phyloP scores from a whole-genome alignment of 2,888 invertebrate genomes.

The Formica aserva region DNA sequence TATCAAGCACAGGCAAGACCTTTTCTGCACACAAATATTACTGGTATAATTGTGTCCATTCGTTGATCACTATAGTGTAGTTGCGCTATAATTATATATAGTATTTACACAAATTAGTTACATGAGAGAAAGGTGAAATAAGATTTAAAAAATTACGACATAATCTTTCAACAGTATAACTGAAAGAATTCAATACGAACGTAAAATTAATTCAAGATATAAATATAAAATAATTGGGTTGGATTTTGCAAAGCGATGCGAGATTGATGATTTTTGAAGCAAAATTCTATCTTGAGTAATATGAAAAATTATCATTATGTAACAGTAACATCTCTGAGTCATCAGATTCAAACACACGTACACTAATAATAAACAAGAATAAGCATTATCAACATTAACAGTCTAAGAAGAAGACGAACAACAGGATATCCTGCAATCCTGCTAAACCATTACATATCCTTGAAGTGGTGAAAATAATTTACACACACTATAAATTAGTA shows the following conservation, averaged over 20 bases:
- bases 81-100: slow-evolving; percentile 44
- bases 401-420: neutral
- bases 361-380: slow-evolving; percentile 19
- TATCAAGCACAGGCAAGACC: slow-evolving; percentile 80
- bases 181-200: neutral
- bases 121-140: neutral
- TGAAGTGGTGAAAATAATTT: neutral
- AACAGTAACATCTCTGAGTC: neutral
- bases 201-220: neutral
- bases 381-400: slow-evolving; percentile 29
- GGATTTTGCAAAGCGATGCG: neutral
- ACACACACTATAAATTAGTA: neutral
- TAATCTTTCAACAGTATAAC: slow-evolving; percentile 3
- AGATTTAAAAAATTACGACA: slow-evolving; percentile 9
- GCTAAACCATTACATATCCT: neutral
- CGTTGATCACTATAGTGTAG: slow-evolving; percentile 65
- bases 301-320: slow-evolving; percentile 7
- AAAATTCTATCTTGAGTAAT: neutral
- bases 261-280: slow-evolving; percentile 7
- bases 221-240: neutral
- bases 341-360: neutral
- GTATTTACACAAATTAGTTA: slow-evolving; percentile 11
- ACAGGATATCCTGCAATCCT: neutral
- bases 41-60: slow-evolving; percentile 84
- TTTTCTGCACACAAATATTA: slow-evolving; percentile 68